Percentiles rank a stretch among this genome's conserved stretches.
Evolutionary conservation across 2,113 vertebrate species (phyloP).

Genomic region (Alouatta palliata): DNA sequence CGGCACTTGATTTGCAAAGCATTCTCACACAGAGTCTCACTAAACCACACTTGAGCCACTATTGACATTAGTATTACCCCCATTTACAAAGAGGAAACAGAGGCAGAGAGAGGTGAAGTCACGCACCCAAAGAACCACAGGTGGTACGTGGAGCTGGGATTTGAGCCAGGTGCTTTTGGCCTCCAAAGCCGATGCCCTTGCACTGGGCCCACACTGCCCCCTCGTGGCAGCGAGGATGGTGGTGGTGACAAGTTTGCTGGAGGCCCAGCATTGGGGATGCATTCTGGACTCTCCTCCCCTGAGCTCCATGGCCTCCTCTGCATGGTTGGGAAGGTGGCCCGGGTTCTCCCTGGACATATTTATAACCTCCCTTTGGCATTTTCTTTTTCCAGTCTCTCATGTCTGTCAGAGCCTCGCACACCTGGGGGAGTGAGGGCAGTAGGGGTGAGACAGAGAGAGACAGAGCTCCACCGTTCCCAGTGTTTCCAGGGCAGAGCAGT

Average conservation of each 20-base stretch:
- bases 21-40: neutral
- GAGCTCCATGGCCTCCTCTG: neutral
- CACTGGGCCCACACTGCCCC: neutral
- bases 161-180: neutral
- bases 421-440: neutral
- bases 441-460: constrained; percentile 11
- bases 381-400: constrained; percentile 24
- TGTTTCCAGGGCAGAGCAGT: neutral
- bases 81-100: neutral
- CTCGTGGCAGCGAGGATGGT: neutral
- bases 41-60: neutral
- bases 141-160: neutral
- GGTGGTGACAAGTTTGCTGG: neutral
- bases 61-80: neutral
- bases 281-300: neutral
- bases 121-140: neutral
- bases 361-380: constrained; percentile 48
- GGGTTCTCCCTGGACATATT: neutral
- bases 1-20: neutral
- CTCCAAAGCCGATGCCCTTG: neutral
- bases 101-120: neutral
- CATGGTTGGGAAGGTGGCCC: neutral
- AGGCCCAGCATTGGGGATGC: neutral
- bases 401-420: neutral
- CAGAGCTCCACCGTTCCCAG: neutral